These are phyloP conservation scores for Blastobasis lacticolella DNA, from an alignment of 2,888 invertebrate genomes.

Conservation along the genomic window DNA sequence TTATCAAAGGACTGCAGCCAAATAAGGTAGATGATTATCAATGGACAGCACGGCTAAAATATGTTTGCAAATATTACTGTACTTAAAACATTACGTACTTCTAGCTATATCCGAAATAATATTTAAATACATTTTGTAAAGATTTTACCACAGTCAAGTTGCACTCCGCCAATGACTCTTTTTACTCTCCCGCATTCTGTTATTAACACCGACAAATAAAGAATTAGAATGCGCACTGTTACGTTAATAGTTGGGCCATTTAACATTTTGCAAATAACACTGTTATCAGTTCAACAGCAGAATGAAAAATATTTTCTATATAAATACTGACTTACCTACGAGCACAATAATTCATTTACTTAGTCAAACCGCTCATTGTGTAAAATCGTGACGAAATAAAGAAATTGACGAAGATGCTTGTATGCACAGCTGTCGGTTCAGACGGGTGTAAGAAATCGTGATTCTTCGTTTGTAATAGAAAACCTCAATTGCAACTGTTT, in stretches of 20 bases:
- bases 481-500: too few relatives aligned
- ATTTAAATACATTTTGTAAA: conserved; percentile 11
- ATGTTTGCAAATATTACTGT: too few relatives aligned
- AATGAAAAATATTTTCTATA: too few relatives aligned
- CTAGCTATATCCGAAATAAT: too few relatives aligned
- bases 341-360: neutral
- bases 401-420: neutral
- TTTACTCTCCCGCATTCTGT: conserved; percentile 40
- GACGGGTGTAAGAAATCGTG: too few relatives aligned
- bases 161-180: conserved; percentile 46
- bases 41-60: too few relatives aligned
- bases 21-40: too few relatives aligned
- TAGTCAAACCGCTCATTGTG: conserved; percentile 17
- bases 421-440: conserved; percentile 4
- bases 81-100: too few relatives aligned
- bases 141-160: conserved; percentile 48
- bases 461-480: too few relatives aligned
- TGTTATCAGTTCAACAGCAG: conserved; percentile 7
- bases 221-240: conserved; percentile 6
- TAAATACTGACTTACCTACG: too few relatives aligned
- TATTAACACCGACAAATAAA: conserved; percentile 10
- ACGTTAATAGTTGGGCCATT: conserved; percentile 15
- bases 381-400: conserved; percentile 36
- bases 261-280: conserved; percentile 7
- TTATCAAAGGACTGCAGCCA: too few relatives aligned